Conservation (phyloP, 1,140 invertebrate genomes). For the Pogonus chalceus region DNA sequence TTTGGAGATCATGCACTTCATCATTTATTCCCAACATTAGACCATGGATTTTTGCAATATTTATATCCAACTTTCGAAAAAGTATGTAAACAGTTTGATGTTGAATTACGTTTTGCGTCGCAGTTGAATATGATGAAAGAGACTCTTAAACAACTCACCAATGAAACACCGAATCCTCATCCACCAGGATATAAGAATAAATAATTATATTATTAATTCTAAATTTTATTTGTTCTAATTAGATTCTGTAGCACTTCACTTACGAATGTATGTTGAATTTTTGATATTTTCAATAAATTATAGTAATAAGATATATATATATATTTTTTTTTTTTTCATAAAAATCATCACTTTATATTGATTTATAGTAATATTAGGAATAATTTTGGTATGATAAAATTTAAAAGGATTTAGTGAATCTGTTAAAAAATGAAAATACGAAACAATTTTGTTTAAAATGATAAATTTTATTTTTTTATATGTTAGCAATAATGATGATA, state of each 20-base stretch:
- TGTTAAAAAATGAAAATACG: constrained; percentile 7
- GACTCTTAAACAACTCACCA: constrained; percentile 55
- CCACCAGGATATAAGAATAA: constrained; percentile 14
- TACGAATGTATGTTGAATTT: too few species aligned
- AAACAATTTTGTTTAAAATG: neutral
- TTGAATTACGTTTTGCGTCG: constrained; percentile 42
- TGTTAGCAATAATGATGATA: neutral
- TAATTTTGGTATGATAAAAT: too few species aligned
- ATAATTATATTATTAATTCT: neutral
- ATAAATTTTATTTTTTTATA: neutral
- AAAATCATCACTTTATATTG: too few species aligned
- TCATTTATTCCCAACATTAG: constrained; percentile 72
- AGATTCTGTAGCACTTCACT: too few species aligned
- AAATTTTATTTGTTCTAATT: constrained; percentile 1
- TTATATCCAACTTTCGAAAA: constrained; percentile 54
- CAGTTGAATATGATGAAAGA: constrained; percentile 53
- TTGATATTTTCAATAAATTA: too few species aligned
- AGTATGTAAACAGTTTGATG: constrained; percentile 58
- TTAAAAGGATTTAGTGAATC: neutral
- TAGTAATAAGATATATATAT: too few species aligned
- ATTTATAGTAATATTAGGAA: too few species aligned
- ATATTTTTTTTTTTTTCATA: too few species aligned
- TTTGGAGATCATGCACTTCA: constrained; percentile 73
- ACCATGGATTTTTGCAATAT: constrained; percentile 58
- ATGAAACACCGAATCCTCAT: constrained; percentile 35